A percentile compares a stretch with the other conserved stretches of the same genome.
Evolutionary conservation across 2,888 invertebrate species (phyloP).

Genomic region (Ichneumon xanthorius): DNA sequence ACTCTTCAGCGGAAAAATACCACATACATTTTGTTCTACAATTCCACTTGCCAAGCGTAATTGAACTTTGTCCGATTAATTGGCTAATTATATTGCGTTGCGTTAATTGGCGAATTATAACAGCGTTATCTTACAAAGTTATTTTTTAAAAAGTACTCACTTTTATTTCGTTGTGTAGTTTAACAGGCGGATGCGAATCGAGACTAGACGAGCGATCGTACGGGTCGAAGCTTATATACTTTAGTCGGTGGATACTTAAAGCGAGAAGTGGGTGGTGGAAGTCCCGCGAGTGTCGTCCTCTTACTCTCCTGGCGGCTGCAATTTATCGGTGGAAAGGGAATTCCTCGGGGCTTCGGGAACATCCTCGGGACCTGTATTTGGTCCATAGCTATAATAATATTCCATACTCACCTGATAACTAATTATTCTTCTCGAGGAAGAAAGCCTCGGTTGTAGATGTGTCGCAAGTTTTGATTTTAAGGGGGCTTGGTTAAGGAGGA

Average conservation of each 20-base stretch:
- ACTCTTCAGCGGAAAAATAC: background rate
- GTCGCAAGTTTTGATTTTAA: background rate
- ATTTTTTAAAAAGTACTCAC: constrained; percentile 49
- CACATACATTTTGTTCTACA: background rate
- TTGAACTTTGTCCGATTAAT: background rate
- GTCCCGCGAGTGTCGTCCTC: constrained; percentile 33
- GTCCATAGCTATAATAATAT: constrained; percentile 19
- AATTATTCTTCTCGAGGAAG: constrained; percentile 1
- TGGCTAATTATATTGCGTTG: constrained; percentile 5
- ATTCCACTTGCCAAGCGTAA: background rate
- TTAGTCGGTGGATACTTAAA: constrained; percentile 23
- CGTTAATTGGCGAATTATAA: background rate
- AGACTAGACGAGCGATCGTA: constrained; percentile 80
- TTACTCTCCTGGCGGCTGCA: constrained; percentile 42
- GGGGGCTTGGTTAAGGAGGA: background rate
- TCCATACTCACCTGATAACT: constrained; percentile 2
- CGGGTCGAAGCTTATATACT: constrained; percentile 81
- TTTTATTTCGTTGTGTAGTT: constrained; percentile 44
- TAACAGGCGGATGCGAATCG: constrained; percentile 67
- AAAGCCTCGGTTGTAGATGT: background rate
- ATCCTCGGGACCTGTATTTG: constrained; percentile 39
- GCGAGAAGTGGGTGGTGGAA: constrained; percentile 57
- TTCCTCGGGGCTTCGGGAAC: constrained; percentile 48
- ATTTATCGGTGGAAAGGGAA: constrained; percentile 49
- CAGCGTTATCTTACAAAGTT: background rate